Evolutionary conservation across 1,140 invertebrate genomes (phyloP).

Genomic region (Drosophila nikananu): DNA sequence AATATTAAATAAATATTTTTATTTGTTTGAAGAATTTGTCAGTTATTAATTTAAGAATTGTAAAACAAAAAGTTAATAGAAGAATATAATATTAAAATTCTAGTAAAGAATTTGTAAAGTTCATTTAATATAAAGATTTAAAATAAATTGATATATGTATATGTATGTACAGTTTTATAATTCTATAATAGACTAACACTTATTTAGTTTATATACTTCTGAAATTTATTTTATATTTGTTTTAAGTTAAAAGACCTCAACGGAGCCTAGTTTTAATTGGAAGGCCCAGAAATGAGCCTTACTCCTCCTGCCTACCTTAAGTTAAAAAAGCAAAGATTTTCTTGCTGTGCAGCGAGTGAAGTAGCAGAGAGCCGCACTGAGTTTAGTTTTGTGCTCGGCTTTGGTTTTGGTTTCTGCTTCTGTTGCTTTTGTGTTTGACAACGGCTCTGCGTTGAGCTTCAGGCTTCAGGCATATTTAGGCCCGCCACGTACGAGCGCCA

Average conservation of each 20-base stretch:
- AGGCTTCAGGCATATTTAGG: slow-evolving; percentile 12
- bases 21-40: too few species aligned
- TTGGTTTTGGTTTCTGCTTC: slow-evolving; percentile 26
- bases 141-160: too few species aligned
- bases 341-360: slow-evolving; percentile 27
- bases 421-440: slow-evolving; percentile 35
- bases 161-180: too few species aligned
- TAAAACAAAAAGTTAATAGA: too few species aligned
- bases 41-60: too few species aligned
- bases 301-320: too few species aligned
- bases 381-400: slow-evolving; percentile 44
- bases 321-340: background rate
- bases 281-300: too few species aligned
- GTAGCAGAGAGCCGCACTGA: slow-evolving; percentile 52
- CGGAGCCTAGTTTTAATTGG: too few species aligned
- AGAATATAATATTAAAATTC: too few species aligned
- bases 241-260: background rate
- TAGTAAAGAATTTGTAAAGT: too few species aligned
- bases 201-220: background rate
- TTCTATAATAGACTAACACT: background rate
- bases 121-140: too few species aligned
- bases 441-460: slow-evolving; percentile 23
- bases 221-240: background rate
- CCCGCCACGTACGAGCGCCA: slow-evolving; percentile 68
- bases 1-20: too few species aligned